Percentiles rank a stretch among this genome's conserved stretches.
phyloP scores from a whole-genome alignment of 1,140 invertebrate species.

The Popillia japonica region DNA sequence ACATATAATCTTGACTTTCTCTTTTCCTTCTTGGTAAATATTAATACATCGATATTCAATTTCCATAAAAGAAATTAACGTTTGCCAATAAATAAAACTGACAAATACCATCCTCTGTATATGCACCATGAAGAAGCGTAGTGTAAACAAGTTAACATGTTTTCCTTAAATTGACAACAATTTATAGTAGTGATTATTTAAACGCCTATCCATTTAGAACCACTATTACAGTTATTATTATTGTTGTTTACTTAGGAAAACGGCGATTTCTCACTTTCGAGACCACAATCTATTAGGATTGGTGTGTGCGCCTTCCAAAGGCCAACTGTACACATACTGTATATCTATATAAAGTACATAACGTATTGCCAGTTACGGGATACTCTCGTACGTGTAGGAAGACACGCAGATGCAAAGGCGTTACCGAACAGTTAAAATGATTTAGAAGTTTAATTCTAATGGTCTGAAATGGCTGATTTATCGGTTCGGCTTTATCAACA shows the following conservation, averaged over 20 bases:
- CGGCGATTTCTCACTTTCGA: conserved; percentile 32
- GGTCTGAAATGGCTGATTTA: conserved; percentile 28
- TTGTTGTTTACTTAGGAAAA: conserved; percentile 34
- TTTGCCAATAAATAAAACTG: neutral
- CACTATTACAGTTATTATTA: conserved; percentile 33
- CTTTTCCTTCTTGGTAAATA: neutral
- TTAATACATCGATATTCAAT: neutral
- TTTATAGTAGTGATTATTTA: conserved; percentile 17
- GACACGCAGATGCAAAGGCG: conserved; percentile 31
- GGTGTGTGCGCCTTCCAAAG: conserved; percentile 12
- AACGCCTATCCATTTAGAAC: conserved; percentile 28
- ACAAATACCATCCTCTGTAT: neutral
- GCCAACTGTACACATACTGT: neutral
- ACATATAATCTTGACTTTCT: neutral
- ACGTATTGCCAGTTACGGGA: conserved; percentile 1
- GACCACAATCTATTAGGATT: conserved; percentile 10
- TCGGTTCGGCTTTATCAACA: conserved; percentile 11
- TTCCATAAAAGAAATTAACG: neutral
- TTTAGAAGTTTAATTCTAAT: conserved; percentile 35
- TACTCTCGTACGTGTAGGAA: conserved; percentile 19
- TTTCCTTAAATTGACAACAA: conserved; percentile 24
- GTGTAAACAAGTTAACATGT: neutral
- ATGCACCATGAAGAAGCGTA: neutral
- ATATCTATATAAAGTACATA: neutral
- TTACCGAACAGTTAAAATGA: conserved; percentile 35